These are phyloP conservation scores for Corynorhinus townsendii DNA, from an alignment of 2,113 vertebrate genomes.

Conservation along the genomic window DNA sequence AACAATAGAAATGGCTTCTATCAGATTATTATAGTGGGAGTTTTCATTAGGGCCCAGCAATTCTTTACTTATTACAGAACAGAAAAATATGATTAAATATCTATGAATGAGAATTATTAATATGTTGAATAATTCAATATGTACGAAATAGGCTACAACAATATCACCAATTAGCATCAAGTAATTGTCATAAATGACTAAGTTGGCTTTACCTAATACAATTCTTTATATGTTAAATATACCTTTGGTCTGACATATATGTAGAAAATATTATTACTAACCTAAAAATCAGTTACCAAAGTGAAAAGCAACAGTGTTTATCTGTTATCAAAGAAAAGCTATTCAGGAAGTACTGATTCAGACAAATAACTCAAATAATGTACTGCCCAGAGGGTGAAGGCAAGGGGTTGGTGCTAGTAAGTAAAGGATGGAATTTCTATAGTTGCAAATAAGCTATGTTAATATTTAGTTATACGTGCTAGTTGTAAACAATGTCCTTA, in stretches of 20 bases:
- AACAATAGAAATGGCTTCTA: background rate
- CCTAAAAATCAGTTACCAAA: background rate
- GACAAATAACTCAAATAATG: background rate
- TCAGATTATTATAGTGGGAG: background rate
- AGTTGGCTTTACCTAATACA: background rate
- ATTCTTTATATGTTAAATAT: background rate
- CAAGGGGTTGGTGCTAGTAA: background rate
- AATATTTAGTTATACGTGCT: background rate
- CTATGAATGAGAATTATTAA: background rate
- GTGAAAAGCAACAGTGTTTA: background rate
- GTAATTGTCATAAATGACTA: slow-evolving; percentile 6
- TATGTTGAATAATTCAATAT: background rate
- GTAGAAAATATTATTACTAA: slow-evolving; percentile 38
- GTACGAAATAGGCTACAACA: background rate
- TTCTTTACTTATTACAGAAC: background rate
- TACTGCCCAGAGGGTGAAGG: too few species aligned
- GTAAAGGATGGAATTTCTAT: background rate
- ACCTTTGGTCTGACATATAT: background rate
- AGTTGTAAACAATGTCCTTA: background rate
- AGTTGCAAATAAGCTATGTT: background rate
- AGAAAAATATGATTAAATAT: background rate
- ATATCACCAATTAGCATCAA: background rate
- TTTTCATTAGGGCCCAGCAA: background rate
- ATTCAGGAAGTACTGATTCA: background rate
- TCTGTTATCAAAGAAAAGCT: background rate